A percentile compares a stretch with the other conserved stretches of the same genome.
Evolutionary conservation across 2,113 vertebrate genomes (phyloP).

Genomic region (Erinaceus europaeus): DNA sequence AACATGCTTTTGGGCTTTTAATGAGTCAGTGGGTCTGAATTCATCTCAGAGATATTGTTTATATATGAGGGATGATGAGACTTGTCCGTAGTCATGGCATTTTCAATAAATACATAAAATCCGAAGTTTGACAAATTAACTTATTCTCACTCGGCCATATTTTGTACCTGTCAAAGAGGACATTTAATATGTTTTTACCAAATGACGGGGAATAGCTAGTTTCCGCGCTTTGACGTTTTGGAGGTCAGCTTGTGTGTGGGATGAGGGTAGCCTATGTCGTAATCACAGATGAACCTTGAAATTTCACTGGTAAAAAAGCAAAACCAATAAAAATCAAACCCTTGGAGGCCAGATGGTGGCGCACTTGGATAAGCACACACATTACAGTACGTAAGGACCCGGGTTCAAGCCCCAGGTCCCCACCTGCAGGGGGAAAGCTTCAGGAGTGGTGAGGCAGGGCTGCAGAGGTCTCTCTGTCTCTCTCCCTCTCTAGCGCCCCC

Average conservation of each 20-base stretch:
- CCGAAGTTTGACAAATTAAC: conserved; percentile 17
- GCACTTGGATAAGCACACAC: too few relatives aligned
- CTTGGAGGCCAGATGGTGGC: too few relatives aligned
- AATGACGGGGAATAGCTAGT: not conserved
- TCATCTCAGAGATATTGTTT: not conserved
- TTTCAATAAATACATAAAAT: not conserved
- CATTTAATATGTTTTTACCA: not conserved
- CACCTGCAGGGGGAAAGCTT: too few relatives aligned
- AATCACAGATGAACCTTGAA: not conserved
- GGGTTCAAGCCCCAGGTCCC: too few relatives aligned
- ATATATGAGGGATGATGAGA: not conserved
- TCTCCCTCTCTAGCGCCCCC: too few relatives aligned
- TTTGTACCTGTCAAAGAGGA: not conserved
- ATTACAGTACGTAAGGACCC: too few relatives aligned
- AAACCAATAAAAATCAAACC: too few relatives aligned
- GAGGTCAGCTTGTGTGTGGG: not conserved
- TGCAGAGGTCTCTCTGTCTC: too few relatives aligned
- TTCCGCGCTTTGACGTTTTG: not conserved
- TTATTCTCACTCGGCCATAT: not conserved
- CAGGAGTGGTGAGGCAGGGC: too few relatives aligned
- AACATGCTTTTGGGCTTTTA: conserved; percentile 1
- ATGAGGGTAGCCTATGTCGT: not conserved
- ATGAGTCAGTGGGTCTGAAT: not conserved
- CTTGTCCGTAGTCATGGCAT: not conserved
- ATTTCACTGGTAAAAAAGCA: not conserved